Percentiles rank a stretch among this genome's conserved stretches.
These are phyloP conservation scores for Harpagifer antarcticus DNA, from an alignment of 2,797 vertebrate genomes.

Conservation along the genomic window DNA sequence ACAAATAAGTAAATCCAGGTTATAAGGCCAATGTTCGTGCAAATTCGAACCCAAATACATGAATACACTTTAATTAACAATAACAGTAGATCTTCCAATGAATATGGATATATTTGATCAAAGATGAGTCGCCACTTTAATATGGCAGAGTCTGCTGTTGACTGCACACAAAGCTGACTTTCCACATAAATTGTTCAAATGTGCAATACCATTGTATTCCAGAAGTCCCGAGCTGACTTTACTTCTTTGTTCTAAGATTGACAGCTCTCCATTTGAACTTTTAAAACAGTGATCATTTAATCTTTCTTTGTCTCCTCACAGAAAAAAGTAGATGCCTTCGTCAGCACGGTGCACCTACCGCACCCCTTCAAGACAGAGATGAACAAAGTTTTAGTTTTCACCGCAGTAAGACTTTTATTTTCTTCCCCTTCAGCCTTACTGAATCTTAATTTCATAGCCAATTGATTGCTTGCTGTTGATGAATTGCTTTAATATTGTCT, in stretches of 20 bases:
- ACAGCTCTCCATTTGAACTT: not conserved
- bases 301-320: constrained; percentile 58
- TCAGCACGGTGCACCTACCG: constrained; percentile 86
- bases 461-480: constrained; percentile 30
- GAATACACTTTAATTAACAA: no score
- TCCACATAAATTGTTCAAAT: no score
- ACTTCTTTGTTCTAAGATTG: not conserved
- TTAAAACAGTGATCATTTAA: constrained; percentile 7
- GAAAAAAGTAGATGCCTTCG: constrained; percentile 92
- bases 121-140: no score
- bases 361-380: constrained; percentile 81
- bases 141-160: no score
- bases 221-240: no score
- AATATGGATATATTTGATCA: no score
- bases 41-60: no score
- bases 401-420: constrained; percentile 85
- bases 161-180: no score
- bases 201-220: no score
- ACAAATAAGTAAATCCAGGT: no score
- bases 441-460: constrained; percentile 30
- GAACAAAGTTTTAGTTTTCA: constrained; percentile 92
- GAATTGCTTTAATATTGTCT: constrained; percentile 40
- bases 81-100: no score
- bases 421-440: not conserved
- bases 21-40: no score